Conservation (phyloP, 2,888 invertebrate species). For the Stramonita haemastoma region DNA sequence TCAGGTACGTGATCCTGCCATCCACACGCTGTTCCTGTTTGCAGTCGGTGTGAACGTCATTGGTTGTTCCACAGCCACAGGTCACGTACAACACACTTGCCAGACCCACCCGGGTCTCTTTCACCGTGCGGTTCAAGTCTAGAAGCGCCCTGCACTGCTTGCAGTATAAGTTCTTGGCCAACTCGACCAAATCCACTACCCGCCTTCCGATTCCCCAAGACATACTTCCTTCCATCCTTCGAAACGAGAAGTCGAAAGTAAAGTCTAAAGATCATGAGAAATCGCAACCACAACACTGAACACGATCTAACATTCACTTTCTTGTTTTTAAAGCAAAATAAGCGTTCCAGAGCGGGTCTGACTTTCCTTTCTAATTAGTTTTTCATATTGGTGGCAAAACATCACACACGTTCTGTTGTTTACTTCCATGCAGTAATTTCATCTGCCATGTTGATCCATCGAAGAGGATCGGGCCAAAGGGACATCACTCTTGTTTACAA, state of each 20-base stretch:
- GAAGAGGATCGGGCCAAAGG: too few species aligned
- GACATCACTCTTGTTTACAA: too few species aligned
- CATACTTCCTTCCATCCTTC: neutral
- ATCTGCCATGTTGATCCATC: too few species aligned
- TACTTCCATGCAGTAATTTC: too few species aligned
- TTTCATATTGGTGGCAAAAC: too few species aligned
- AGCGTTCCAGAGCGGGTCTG: too few species aligned
- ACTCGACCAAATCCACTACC: constrained; percentile 17
- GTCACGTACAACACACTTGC: constrained; percentile 29
- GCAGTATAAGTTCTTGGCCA: constrained; percentile 29
- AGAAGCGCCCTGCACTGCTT: constrained; percentile 21
- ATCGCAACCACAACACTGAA: too few species aligned
- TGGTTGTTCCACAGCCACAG: constrained; percentile 15
- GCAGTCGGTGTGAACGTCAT: constrained; percentile 24
- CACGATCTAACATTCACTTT: too few species aligned
- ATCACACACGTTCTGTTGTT: too few species aligned
- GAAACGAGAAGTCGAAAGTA: neutral
- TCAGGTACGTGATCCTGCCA: neutral
- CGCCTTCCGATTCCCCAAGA: neutral
- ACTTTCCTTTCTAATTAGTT: too few species aligned
- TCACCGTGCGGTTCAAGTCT: constrained; percentile 25
- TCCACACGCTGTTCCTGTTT: neutral
- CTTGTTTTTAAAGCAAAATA: too few species aligned
- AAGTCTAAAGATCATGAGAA: too few species aligned
- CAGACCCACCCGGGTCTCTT: constrained; percentile 22